These are phyloP conservation scores for Steinernema scapterisci DNA, from an alignment of 2,888 invertebrate species.

Conservation along the genomic window DNA sequence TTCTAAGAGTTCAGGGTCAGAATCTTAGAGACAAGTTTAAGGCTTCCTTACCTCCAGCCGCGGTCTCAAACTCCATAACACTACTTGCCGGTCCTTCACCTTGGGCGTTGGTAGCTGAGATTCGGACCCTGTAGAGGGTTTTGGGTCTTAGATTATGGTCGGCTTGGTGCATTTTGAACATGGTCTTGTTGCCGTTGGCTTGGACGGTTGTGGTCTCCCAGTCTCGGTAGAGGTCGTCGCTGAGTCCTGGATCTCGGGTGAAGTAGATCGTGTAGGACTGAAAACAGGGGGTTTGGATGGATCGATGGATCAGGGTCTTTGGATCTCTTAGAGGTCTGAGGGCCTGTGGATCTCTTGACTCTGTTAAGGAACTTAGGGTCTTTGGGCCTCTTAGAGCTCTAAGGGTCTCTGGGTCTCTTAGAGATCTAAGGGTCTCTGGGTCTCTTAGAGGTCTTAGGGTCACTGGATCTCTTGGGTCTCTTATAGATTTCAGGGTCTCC, in stretches of 20 bases:
- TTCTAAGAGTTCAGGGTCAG: slow-evolving; percentile 34
- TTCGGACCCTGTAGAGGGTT: slow-evolving; percentile 50
- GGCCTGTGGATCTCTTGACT: too few relatives aligned
- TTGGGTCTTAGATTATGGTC: slow-evolving; percentile 48
- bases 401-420: too few relatives aligned
- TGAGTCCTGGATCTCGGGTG: slow-evolving; percentile 48
- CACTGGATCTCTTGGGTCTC: too few relatives aligned
- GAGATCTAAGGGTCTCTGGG: too few relatives aligned
- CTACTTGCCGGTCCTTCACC: slow-evolving; percentile 49
- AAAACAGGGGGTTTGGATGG: too few relatives aligned
- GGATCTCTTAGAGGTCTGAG: too few relatives aligned
- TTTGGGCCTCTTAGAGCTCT: too few relatives aligned
- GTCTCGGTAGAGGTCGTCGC: slow-evolving; percentile 45
- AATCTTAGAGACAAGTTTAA: background rate
- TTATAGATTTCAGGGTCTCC: too few relatives aligned
- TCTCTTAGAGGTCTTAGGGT: too few relatives aligned
- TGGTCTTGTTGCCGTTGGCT: slow-evolving; percentile 15
- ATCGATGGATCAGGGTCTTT: background rate
- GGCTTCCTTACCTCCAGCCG: slow-evolving; percentile 40
- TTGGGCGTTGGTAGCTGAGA: slow-evolving; percentile 44
- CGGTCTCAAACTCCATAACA: slow-evolving; percentile 50
- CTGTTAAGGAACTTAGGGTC: too few relatives aligned
- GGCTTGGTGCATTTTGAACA: slow-evolving; percentile 34
- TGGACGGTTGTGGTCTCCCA: slow-evolving; percentile 46
- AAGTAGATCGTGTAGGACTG: slow-evolving; percentile 49